These are phyloP conservation scores for Thermophis baileyi DNA, from an alignment of 2,113 vertebrate species.

Conservation along the genomic window DNA sequence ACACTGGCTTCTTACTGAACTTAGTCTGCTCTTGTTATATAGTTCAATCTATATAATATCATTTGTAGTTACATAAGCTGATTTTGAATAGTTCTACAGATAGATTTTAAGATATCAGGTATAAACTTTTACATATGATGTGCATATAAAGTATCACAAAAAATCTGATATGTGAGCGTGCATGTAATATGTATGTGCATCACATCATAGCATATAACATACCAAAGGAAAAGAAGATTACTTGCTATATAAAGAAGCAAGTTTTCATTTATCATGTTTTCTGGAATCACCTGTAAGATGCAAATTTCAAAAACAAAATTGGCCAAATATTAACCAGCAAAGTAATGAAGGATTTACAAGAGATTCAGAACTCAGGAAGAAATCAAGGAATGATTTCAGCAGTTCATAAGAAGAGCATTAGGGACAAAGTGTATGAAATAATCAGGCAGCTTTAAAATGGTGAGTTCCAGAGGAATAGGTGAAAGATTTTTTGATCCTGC, in stretches of 20 bases:
- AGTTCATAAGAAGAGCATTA: background rate
- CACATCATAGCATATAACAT: background rate
- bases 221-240: background rate
- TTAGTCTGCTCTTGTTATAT: background rate
- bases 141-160: background rate
- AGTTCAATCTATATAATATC: background rate
- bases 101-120: background rate
- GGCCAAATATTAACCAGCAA: background rate
- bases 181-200: background rate
- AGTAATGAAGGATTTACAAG: background rate
- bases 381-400: background rate
- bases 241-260: background rate
- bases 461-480: background rate
- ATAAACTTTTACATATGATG: background rate
- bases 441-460: background rate
- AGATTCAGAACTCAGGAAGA: background rate
- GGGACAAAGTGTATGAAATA: background rate
- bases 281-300: background rate
- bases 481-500: background rate
- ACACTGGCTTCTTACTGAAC: background rate
- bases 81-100: background rate
- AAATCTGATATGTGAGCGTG: background rate
- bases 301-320: background rate
- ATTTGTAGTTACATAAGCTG: background rate
- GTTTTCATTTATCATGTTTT: background rate